Percentiles rank a stretch among this genome's conserved stretches.
phyloP scores from a whole-genome alignment of 2,113 vertebrate genomes.

The Apeltes quadracus region DNA sequence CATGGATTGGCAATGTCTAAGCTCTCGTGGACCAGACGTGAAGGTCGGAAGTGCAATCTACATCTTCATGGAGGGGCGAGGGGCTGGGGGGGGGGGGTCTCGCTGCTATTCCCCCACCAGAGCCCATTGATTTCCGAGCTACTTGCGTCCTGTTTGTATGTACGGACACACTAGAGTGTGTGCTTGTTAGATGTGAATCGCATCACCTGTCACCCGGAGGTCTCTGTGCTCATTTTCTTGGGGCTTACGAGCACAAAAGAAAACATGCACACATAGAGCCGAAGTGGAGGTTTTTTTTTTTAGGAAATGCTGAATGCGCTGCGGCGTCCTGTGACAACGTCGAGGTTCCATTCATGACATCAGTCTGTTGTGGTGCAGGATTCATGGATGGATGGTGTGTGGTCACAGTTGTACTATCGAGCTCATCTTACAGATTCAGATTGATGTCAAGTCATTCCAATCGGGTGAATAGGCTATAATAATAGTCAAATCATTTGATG shows the following conservation, averaged over 20 bases:
- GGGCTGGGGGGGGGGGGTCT: background rate
- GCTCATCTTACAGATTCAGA: too few species aligned
- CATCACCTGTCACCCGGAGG: constrained; percentile 69
- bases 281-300: constrained; percentile 34
- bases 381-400: constrained; percentile 24
- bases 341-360: constrained; percentile 21
- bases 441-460: constrained; percentile 20
- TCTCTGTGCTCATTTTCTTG: constrained; percentile 55
- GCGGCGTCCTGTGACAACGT: constrained; percentile 3
- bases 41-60: too few species aligned
- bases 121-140: constrained; percentile 75
- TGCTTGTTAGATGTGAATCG: constrained; percentile 82
- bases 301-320: constrained; percentile 22
- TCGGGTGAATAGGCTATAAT: constrained; percentile 29
- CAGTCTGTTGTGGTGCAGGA: constrained; percentile 7
- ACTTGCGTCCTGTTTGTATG: constrained; percentile 80
- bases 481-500: constrained; percentile 5
- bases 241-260: constrained; percentile 57
- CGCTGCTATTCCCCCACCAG: constrained; percentile 29
- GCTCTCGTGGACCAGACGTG: constrained; percentile 48
- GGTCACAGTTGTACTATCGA: constrained; percentile 23
- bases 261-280: constrained; percentile 32
- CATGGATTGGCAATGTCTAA: constrained; percentile 76
- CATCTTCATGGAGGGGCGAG: too few species aligned
- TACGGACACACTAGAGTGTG: constrained; percentile 77